phyloP scores from a whole-genome alignment of 2,888 invertebrate genomes.

The Amblyjoppa fuscipennis region DNA sequence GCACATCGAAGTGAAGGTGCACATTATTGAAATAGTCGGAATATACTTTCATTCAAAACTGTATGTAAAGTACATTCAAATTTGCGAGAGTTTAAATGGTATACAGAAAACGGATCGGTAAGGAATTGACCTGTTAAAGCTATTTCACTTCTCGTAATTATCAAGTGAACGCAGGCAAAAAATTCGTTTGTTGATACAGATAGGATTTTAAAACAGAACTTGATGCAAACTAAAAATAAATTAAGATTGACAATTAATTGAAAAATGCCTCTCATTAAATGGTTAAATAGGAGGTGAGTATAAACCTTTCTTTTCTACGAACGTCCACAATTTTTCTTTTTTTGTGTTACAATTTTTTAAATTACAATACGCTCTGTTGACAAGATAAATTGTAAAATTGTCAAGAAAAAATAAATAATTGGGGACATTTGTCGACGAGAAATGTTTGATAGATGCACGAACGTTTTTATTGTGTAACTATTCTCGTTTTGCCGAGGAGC shows the following conservation, averaged over 20 bases:
- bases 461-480: conserved; percentile 35
- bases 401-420: neutral
- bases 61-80: neutral
- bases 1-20: neutral
- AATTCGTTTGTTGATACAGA: neutral
- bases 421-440: neutral
- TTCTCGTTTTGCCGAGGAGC: conserved; percentile 47
- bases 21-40: neutral
- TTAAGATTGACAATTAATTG: neutral
- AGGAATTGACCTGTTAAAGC: neutral
- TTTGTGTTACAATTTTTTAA: no score
- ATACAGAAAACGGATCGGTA: neutral
- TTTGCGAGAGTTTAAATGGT: neutral
- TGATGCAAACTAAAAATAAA: neutral
- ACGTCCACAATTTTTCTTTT: no score
- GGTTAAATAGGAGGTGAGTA: no score
- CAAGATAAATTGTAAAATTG: neutral
- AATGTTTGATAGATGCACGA: neutral
- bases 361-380: no score
- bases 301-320: no score
- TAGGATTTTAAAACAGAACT: neutral
- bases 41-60: neutral
- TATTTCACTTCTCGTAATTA: neutral
- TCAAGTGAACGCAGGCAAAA: no score
- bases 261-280: no score